Evolutionary conservation across 2,797 vertebrate genomes (phyloP).

Genomic region (Acipenser transmontanus): DNA sequence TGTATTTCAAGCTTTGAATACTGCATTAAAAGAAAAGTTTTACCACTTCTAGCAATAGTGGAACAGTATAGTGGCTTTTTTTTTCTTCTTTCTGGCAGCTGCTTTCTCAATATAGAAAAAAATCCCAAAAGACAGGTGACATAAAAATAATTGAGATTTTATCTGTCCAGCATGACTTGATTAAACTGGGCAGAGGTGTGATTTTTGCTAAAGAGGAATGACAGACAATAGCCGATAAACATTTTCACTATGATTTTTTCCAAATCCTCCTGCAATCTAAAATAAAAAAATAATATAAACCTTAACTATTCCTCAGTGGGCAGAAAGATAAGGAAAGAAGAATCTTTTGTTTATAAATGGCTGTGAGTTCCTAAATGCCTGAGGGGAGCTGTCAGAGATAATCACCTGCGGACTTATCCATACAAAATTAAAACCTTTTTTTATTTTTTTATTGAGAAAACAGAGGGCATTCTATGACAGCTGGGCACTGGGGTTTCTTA

Average conservation of each 20-base stretch:
- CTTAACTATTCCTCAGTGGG: neutral
- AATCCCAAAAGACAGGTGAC: neutral
- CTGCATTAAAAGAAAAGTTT: too few species aligned
- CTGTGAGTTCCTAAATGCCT: neutral
- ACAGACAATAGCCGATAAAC: constrained; percentile 11
- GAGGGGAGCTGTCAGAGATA: constrained; percentile 8
- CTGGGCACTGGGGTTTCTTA: neutral
- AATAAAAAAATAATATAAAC: neutral
- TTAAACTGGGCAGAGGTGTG: constrained; percentile 3
- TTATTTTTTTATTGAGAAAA: too few species aligned
- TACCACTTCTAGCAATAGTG: too few species aligned
- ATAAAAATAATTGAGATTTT: constrained; percentile 15
- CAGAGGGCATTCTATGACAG: neutral
- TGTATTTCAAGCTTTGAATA: too few species aligned
- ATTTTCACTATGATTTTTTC: neutral
- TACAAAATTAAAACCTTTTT: neutral
- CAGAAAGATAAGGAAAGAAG: constrained; percentile 19
- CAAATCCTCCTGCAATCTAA: neutral
- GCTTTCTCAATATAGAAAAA: neutral
- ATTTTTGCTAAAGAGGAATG: neutral
- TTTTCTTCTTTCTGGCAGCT: neutral
- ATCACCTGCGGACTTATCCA: constrained; percentile 5
- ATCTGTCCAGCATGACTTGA: constrained; percentile 3
- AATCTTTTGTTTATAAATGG: constrained; percentile 7
- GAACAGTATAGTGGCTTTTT: too few species aligned